Conservation (phyloP, 2,888 invertebrate species). For the Sarcophaga variegata region DNA sequence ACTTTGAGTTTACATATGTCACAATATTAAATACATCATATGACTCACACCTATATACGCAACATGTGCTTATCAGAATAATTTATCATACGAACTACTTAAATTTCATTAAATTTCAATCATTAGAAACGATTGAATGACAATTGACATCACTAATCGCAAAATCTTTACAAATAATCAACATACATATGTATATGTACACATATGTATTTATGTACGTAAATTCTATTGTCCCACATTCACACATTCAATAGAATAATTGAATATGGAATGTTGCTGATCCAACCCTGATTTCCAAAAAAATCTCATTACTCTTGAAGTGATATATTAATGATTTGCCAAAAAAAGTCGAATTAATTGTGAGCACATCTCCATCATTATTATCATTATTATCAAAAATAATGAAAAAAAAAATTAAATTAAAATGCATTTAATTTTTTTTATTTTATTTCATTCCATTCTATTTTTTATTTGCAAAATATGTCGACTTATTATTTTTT, state of each 20-base stretch:
- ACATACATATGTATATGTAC: neutral
- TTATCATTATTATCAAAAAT: constrained; percentile 9
- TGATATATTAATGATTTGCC: constrained; percentile 23
- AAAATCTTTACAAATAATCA: neutral
- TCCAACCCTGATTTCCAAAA: neutral
- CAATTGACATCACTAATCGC: neutral
- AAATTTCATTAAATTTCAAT: neutral
- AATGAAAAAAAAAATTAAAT: neutral
- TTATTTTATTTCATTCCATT: neutral
- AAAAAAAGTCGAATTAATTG: constrained; percentile 17
- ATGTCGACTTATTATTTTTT: neutral
- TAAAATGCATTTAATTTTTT: constrained; percentile 15
- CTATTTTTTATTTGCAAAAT: constrained; percentile 1
- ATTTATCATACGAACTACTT: neutral
- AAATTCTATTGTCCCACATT: neutral
- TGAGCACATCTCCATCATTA: constrained; percentile 28
- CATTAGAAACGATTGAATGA: no score
- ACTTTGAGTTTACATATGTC: no score
- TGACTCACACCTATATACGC: neutral
- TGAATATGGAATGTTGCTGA: neutral
- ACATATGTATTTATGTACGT: neutral
- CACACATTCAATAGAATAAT: neutral
- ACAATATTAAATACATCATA: neutral
- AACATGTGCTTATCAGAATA: neutral
- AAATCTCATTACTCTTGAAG: neutral